Evolutionary conservation across 2,888 invertebrate species (phyloP).

Genomic region (Callosobruchus maculatus): DNA sequence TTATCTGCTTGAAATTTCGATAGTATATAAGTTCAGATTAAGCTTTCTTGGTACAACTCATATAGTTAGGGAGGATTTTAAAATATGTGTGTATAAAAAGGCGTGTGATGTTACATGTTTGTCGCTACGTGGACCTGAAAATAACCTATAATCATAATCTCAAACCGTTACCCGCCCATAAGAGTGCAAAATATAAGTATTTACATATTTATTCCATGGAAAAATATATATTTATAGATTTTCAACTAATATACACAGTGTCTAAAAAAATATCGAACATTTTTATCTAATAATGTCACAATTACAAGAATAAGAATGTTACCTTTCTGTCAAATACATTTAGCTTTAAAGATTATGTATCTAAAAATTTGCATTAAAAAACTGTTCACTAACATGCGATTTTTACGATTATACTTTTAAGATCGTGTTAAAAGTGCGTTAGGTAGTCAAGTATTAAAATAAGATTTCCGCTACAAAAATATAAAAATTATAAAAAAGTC

Average conservation of each 20-base stretch:
- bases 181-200: not conserved
- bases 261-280: not conserved
- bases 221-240: not conserved
- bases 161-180: not conserved
- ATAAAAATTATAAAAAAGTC: conserved; percentile 10
- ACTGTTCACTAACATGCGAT: not conserved
- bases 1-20: no score
- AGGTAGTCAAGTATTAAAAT: conserved; percentile 12
- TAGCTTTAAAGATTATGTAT: not conserved
- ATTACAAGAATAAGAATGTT: not conserved
- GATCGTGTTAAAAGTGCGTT: not conserved
- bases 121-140: not conserved
- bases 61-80: not conserved
- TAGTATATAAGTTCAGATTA: not conserved
- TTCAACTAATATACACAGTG: not conserved
- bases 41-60: not conserved
- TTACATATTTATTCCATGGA: not conserved
- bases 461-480: conserved; percentile 14
- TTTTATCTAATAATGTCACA: not conserved
- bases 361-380: not conserved
- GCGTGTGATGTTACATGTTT: not conserved
- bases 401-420: not conserved
- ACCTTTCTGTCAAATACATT: not conserved
- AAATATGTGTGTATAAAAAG: not conserved
- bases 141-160: not conserved